Evolutionary conservation across 92 coral and sea anemone species (phyloP).

Genomic region (Phymanthus crucifer): DNA sequence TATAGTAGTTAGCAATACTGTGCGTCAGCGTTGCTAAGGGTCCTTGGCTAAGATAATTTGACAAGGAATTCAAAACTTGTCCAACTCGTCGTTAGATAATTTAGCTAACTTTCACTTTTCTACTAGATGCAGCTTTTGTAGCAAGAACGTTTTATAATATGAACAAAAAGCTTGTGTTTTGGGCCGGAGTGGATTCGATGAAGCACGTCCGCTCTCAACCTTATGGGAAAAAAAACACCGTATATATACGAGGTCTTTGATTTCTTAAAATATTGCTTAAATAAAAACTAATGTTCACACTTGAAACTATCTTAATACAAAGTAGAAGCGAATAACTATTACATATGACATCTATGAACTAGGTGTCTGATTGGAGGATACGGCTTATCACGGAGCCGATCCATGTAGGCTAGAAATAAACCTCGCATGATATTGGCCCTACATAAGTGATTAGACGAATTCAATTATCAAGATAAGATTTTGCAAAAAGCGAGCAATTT

Average conservation of each 20-base stretch:
- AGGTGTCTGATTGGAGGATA: not conserved
- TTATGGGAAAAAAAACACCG: not conserved
- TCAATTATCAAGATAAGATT: conserved; percentile 7
- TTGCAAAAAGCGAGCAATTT: not conserved
- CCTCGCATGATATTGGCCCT: not conserved
- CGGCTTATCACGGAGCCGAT: not conserved
- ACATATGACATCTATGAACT: not conserved
- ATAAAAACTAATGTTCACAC: not conserved
- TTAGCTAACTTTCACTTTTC: not conserved
- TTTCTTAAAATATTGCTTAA: not conserved
- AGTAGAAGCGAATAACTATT: not conserved
- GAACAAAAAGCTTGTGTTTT: not conserved
- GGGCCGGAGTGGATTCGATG: not conserved
- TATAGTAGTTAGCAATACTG: not conserved
- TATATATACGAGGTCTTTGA: not conserved
- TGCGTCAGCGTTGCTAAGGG: not conserved
- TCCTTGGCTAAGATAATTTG: not conserved
- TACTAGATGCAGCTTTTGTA: not conserved
- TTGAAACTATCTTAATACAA: not conserved
- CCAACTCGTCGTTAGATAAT: not conserved
- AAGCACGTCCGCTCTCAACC: not conserved
- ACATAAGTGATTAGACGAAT: not conserved
- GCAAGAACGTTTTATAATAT: not conserved
- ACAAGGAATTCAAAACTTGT: not conserved
- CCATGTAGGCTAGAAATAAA: not conserved